Evolutionary conservation across 2,113 vertebrate genomes (phyloP), one percentile per base, ranked within the genome.

Genomic region (Dasyprocta punctata): DNA sequence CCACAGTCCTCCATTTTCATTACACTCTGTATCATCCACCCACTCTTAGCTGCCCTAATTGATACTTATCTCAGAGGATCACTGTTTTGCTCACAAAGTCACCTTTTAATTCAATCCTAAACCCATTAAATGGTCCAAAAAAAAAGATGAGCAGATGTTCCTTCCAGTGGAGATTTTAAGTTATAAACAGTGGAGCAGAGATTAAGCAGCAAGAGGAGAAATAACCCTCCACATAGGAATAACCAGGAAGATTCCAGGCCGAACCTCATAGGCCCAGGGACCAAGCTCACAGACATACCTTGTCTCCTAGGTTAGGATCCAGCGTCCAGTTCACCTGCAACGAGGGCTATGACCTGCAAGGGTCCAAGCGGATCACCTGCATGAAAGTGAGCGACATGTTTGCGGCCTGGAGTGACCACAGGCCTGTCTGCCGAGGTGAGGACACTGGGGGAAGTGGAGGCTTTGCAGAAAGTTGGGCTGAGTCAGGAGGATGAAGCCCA

Each of bases 311-410:
- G 97, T 99, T 99, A 96, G 99, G 99, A 83, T 99, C 99, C 98
- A 99, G 99, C 2, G 99, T 99, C 98, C 99, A 99, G 98, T 99
- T 99, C 98, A 99, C 99, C 98, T 99, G 99, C 91, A 99, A 99
- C 0, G 99, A 99, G 97, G 99, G 99, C 95, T 99, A 99, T 22
- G 99, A 99, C 95, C 98, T 99, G 86, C 99, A 99, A 97, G 99
- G 99, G 63, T 99, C 99, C 94, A 99, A 99, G 98, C 99, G 99
- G 98, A 99, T 99, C 99, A 99, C 99, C 98, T 99, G 99, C 86
- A 99, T 99, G 98, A 98, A 99, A 88, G 99, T 99, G 97, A 99
- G 99, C 5, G 99, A 99, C 98, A 99, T 99, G 97, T 99, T 99
- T 30, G 99, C 99, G 0, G 99, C 99, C 26, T 99, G 99, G 99